Percentiles rank a stretch among this genome's conserved stretches.
Conservation (phyloP, 2,113 vertebrate genomes). For the Notechis scutatus region DNA sequence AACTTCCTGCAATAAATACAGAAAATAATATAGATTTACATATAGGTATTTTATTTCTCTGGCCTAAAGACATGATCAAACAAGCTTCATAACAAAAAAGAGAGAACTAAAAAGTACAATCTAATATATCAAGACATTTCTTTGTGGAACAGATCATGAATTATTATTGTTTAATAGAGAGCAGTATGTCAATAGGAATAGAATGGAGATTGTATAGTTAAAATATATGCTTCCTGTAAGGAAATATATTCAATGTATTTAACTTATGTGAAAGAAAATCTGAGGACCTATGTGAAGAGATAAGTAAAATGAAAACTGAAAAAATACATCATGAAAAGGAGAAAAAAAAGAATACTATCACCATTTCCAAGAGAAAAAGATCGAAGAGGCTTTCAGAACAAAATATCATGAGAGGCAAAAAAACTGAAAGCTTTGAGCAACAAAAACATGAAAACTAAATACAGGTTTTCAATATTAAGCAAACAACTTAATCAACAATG, state of each 20-base stretch:
- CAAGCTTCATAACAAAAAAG: background rate
- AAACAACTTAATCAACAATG: background rate
- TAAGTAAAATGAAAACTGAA: background rate
- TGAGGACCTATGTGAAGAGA: background rate
- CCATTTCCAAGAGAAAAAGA: background rate
- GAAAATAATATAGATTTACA: background rate
- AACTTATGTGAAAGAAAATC: background rate
- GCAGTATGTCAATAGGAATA: background rate
- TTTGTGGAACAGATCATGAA: background rate
- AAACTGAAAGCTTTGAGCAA: background rate
- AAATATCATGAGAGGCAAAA: background rate
- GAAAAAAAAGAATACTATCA: background rate
- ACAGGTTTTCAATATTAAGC: background rate
- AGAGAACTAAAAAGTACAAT: background rate
- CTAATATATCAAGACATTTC: background rate
- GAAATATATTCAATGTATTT: background rate
- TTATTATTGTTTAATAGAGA: background rate
- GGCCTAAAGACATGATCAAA: background rate
- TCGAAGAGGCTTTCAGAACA: background rate
- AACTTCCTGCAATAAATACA: background rate
- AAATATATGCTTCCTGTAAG: background rate
- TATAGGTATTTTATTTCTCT: background rate
- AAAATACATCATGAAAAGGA: background rate
- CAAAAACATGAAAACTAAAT: background rate
- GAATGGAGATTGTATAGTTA: background rate